Evolutionary conservation across 2,113 vertebrate species (phyloP).

Genomic region (Sardina pilchardus): DNA sequence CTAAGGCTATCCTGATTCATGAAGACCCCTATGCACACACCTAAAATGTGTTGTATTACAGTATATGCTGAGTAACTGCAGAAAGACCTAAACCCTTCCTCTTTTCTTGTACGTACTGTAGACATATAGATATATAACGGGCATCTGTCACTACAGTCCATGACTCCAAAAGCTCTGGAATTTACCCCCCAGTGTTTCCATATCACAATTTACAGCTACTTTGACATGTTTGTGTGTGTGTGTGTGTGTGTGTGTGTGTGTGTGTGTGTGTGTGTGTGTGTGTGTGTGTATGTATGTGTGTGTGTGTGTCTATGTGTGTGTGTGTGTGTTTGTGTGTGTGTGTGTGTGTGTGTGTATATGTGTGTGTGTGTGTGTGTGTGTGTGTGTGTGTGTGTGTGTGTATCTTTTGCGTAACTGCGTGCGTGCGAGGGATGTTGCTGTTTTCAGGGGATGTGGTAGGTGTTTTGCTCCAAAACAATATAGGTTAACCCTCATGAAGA

Average conservation of each 20-base stretch:
- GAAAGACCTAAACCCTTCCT: not conserved
- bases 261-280: not conserved
- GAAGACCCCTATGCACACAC: too few relatives aligned
- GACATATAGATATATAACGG: not conserved
- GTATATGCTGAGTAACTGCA: not conserved
- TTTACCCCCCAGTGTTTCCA: not conserved
- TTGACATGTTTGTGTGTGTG: constrained; percentile 15
- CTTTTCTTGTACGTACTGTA: not conserved
- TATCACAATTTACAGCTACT: not conserved
- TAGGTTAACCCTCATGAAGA: not conserved
- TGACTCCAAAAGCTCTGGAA: not conserved
- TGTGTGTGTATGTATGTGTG: not conserved
- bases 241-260: not conserved
- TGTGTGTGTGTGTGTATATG: not conserved
- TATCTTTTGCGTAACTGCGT: not conserved
- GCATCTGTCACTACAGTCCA: too few relatives aligned
- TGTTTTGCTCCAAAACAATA: not conserved
- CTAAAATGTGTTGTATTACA: not conserved
- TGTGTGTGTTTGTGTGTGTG: not conserved
- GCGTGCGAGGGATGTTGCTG: not conserved
- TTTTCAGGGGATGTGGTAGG: not conserved
- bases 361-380: not conserved
- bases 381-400: not conserved
- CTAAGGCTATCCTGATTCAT: not conserved
- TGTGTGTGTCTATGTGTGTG: not conserved